phyloP scores from a whole-genome alignment of 1,140 invertebrate species.

The Heliothis virescens region DNA sequence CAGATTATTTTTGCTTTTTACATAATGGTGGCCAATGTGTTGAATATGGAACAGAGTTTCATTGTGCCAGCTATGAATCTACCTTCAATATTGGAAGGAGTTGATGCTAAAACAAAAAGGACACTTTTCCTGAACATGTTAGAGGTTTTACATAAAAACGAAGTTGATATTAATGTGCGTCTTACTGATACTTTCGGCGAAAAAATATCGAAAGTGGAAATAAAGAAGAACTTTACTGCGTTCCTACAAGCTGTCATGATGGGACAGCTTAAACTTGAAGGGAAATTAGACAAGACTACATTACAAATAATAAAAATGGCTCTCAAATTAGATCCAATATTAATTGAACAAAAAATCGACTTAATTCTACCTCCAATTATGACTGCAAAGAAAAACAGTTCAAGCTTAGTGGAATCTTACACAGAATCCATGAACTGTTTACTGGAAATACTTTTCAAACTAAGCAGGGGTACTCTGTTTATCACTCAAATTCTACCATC shows the following conservation, averaged over 20 bases:
- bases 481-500: slow-evolving; percentile 73
- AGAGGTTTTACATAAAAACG: slow-evolving; percentile 67
- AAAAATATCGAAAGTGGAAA: slow-evolving; percentile 73
- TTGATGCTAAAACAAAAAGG: slow-evolving; percentile 74
- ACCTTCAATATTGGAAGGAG: slow-evolving; percentile 68
- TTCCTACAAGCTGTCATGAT: slow-evolving; percentile 77
- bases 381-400: slow-evolving; percentile 70
- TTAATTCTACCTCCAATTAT: slow-evolving; percentile 74
- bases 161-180: slow-evolving; percentile 73
- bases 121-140: slow-evolving; percentile 74
- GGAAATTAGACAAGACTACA: slow-evolving; percentile 75
- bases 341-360: slow-evolving; percentile 74
- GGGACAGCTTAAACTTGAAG: slow-evolving; percentile 73
- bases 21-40: slow-evolving; percentile 67
- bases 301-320: slow-evolving; percentile 74
- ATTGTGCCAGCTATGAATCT: slow-evolving; percentile 71
- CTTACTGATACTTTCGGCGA: slow-evolving; percentile 77
- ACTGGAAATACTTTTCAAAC: slow-evolving; percentile 76
- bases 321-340: slow-evolving; percentile 73
- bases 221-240: slow-evolving; percentile 74
- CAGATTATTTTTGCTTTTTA: slow-evolving; percentile 79
- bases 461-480: slow-evolving; percentile 74
- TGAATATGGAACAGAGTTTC: slow-evolving; percentile 75
- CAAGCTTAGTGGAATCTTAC: slow-evolving; percentile 63
- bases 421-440: slow-evolving; percentile 72